Evolutionary conservation across 2,797 vertebrate genomes (phyloP).

Genomic region (Zenarchopterus dispar): DNA sequence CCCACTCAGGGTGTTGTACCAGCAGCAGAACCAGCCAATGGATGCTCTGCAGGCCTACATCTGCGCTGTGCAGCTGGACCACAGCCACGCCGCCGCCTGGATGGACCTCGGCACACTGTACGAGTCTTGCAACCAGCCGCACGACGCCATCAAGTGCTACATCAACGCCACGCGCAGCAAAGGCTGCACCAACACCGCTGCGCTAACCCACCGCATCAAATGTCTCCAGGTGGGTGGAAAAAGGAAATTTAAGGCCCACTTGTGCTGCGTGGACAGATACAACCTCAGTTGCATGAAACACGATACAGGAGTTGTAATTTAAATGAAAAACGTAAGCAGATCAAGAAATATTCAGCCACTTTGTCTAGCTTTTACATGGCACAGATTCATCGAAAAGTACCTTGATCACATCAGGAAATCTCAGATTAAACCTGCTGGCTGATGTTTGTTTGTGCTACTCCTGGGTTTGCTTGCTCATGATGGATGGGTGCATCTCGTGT

Average conservation of each 20-base stretch:
- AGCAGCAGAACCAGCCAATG: slow-evolving; percentile 99
- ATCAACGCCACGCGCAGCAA: slow-evolving; percentile 99
- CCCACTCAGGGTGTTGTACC: slow-evolving; percentile 92
- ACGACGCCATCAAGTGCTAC: slow-evolving; percentile 99
- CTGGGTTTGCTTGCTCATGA: background rate
- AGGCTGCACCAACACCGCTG: slow-evolving; percentile 96
- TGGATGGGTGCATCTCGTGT: background rate
- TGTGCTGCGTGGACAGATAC: background rate
- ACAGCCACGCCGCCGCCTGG: slow-evolving; percentile 99
- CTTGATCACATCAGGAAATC: no score
- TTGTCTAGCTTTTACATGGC: no score
- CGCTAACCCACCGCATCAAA: slow-evolving; percentile 97
- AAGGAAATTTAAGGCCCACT: slow-evolving; percentile 1
- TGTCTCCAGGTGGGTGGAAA: slow-evolving; percentile 96
- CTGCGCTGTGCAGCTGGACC: slow-evolving; percentile 98
- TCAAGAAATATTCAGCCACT: no score
- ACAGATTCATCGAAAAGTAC: no score
- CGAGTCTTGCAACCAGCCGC: slow-evolving; percentile 99
- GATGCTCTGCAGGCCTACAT: slow-evolving; percentile 99
- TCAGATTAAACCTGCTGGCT: slow-evolving; percentile 13
- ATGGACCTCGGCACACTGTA: slow-evolving; percentile 99
- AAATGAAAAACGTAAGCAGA: no score
- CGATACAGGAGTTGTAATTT: background rate
- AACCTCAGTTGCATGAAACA: background rate
- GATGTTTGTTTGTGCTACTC: slow-evolving; percentile 6